Evolutionary conservation across 2,888 invertebrate genomes (phyloP).

Genomic region (Ochropacha duplaris): DNA sequence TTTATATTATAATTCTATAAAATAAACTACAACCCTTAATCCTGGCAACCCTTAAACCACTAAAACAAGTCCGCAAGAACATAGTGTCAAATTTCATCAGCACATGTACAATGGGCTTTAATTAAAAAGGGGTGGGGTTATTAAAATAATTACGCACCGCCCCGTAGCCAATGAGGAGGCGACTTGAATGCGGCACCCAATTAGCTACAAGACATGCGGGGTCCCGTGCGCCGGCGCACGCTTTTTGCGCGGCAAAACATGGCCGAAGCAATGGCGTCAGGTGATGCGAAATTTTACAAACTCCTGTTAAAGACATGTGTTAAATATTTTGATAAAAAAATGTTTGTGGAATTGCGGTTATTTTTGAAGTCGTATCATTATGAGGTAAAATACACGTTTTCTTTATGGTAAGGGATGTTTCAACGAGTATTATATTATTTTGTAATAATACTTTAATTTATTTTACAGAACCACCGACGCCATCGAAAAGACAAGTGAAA

Average conservation of each 20-base stretch:
- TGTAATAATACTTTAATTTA: background rate
- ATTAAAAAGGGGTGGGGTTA: constrained; percentile 77
- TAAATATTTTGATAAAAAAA: background rate
- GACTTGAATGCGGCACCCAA: constrained; percentile 61
- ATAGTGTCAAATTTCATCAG: background rate
- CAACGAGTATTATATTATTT: background rate
- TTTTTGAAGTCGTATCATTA: background rate
- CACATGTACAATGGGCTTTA: constrained; percentile 38
- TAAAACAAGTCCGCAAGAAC: background rate
- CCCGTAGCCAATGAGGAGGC: constrained; percentile 66
- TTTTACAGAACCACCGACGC: no score
- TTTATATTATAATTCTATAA: background rate
- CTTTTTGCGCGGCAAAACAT: constrained; percentile 61
- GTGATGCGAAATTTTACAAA: constrained; percentile 8
- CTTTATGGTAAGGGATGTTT: background rate
- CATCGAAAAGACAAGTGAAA: no score
- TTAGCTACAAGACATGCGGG: constrained; percentile 60
- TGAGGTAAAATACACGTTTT: background rate
- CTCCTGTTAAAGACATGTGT: constrained; percentile 1
- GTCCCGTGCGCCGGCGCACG: constrained; percentile 47
- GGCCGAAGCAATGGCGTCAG: constrained; percentile 47
- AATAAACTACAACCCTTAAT: background rate
- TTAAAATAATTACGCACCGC: constrained; percentile 77
- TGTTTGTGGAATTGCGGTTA: background rate
- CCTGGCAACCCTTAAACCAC: no score